phyloP scores from a whole-genome alignment of 2,888 invertebrate species.

The Hetaerina titia region DNA sequence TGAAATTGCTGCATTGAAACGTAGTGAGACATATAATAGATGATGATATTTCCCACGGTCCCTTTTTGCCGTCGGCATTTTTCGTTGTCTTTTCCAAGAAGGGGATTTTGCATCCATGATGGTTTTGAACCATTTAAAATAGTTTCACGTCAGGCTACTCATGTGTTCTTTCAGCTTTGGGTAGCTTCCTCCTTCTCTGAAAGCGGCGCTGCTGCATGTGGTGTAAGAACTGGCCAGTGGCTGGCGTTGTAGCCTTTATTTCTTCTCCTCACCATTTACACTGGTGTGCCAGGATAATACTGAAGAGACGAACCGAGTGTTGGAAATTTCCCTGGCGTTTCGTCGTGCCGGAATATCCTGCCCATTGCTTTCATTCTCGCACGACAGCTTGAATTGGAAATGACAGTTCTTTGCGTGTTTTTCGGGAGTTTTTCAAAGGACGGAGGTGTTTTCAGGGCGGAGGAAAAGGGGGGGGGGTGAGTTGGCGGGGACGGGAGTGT shows the following conservation, averaged over 20 bases:
- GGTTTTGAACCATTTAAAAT: neutral
- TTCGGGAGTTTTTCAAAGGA: neutral
- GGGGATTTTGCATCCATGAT: neutral
- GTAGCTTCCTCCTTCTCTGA: neutral
- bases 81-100: neutral
- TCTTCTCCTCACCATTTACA: neutral
- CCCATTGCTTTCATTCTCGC: neutral
- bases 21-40: no score
- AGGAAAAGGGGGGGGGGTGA: neutral
- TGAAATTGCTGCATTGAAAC: no score
- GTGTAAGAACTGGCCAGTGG: neutral
- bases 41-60: no score
- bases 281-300: neutral
- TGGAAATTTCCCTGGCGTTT: constrained; percentile 6
- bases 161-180: neutral
- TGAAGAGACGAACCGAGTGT: neutral
- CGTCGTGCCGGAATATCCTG: neutral
- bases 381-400: constrained; percentile 14
- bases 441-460: neutral
- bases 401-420: constrained; percentile 25
- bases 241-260: neutral
- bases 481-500: no score
- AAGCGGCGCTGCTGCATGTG: neutral
- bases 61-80: neutral
- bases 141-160: neutral